A percentile compares a stretch with the other conserved stretches of the same genome.
These are phyloP conservation scores for Anoura caudifer DNA, from an alignment of 2,113 vertebrate genomes.

Conservation along the genomic window DNA sequence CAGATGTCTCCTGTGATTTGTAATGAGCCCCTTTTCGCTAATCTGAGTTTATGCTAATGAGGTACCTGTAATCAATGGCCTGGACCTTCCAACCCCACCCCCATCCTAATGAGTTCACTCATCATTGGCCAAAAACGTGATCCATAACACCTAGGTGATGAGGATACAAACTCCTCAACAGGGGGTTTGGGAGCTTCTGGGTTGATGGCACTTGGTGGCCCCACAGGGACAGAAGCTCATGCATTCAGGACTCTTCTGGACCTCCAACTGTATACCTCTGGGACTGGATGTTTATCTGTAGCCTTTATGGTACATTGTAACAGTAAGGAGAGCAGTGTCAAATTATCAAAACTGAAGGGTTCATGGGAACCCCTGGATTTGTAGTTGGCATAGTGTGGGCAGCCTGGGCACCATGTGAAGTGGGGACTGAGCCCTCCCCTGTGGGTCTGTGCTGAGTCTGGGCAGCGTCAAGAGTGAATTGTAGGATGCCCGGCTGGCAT, in stretches of 20 bases:
- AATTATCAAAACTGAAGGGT: background rate
- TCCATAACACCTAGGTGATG: background rate
- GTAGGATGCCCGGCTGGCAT: background rate
- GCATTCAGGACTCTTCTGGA: background rate
- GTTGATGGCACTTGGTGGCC: background rate
- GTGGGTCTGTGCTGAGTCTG: background rate
- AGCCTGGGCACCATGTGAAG: background rate
- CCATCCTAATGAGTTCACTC: background rate
- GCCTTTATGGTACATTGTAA: background rate
- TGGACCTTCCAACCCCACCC: background rate
- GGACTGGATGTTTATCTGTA: fast-evolving
- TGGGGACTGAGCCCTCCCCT: background rate
- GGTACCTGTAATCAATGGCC: background rate
- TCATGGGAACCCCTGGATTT: background rate
- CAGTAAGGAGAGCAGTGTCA: background rate
- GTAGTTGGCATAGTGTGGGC: background rate
- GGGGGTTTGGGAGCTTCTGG: background rate
- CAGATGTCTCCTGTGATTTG: background rate
- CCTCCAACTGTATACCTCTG: fast-evolving
- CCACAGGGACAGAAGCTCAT: background rate
- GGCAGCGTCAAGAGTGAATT: background rate
- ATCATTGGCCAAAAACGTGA: background rate
- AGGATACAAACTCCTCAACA: background rate
- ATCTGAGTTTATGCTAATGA: background rate
- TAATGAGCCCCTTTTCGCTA: background rate